Evolutionary conservation across 2,797 vertebrate genomes (phyloP).

Genomic region (Pogoniulus pusillus): DNA sequence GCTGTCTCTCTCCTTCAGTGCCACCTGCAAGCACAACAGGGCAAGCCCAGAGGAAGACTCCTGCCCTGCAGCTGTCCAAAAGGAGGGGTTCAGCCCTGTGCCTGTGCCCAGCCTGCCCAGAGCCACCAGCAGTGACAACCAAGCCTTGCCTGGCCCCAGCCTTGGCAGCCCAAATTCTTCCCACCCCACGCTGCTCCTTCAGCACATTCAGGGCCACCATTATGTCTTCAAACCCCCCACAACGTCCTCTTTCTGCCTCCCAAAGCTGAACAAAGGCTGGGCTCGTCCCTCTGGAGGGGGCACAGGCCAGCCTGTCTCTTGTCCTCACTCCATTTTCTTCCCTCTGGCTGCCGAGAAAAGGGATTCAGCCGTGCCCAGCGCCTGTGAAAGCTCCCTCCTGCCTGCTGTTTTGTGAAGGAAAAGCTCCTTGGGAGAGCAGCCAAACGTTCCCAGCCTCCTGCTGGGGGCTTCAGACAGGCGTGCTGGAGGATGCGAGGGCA

Average conservation of each 20-base stretch:
- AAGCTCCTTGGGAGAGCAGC: conserved; percentile 63
- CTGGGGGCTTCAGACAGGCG: conserved; percentile 32
- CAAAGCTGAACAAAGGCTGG: background rate
- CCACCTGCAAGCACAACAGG: background rate
- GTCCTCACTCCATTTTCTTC: conserved; percentile 19
- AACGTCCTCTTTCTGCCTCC: background rate
- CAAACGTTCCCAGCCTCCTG: conserved; percentile 61
- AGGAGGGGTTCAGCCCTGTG: fast-evolving
- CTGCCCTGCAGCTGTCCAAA: background rate
- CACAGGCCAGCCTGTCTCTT: background rate
- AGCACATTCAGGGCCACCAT: background rate
- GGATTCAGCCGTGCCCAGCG: conserved; percentile 21
- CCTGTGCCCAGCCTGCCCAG: background rate
- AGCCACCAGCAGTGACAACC: background rate
- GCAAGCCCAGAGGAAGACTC: background rate
- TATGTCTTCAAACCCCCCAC: background rate
- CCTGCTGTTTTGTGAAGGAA: conserved; percentile 47
- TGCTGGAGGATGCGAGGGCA: background rate
- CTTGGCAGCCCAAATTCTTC: background rate
- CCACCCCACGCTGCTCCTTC: background rate
- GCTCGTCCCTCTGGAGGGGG: background rate
- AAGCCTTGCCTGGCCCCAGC: background rate
- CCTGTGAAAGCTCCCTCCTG: conserved; percentile 28
- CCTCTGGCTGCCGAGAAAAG: conserved; percentile 33
- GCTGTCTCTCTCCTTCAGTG: fast-evolving